phyloP scores from a whole-genome alignment of 1,140 invertebrate species.

The Brachionus paranguensis region DNA sequence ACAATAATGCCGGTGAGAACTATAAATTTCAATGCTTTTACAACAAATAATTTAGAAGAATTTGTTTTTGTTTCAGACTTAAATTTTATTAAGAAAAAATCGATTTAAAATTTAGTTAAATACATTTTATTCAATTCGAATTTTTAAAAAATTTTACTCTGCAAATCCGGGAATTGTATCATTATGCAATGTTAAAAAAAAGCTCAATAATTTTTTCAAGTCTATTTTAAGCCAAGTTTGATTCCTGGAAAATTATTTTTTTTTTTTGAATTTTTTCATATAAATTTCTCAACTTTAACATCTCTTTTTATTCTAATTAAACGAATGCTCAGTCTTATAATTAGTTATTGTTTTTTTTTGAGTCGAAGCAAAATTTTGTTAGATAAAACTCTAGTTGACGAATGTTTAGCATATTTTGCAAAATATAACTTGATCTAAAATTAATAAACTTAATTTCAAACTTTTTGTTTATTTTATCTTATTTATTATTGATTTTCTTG shows the following conservation, averaged over 20 bases:
- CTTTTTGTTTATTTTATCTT: too few species aligned
- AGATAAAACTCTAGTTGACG: too few species aligned
- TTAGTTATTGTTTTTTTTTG: not conserved
- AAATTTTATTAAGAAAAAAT: not conserved
- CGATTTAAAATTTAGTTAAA: not conserved
- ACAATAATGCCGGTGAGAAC: constrained; percentile 30
- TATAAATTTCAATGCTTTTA: constrained; percentile 40
- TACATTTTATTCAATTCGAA: not conserved
- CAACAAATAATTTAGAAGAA: not conserved
- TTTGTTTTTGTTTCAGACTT: not conserved
- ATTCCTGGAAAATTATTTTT: not conserved
- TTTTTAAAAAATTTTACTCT: not conserved
- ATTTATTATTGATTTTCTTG: too few species aligned
- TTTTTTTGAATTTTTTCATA: not conserved
- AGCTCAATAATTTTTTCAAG: not conserved
- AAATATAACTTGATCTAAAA: too few species aligned
- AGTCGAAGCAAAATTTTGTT: not conserved
- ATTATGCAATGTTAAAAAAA: not conserved
- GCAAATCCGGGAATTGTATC: not conserved
- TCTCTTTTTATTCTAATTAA: not conserved
- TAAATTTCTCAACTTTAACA: not conserved
- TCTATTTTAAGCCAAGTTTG: not conserved
- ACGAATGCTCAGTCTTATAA: not conserved
- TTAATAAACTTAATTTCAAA: too few species aligned
- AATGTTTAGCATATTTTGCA: too few species aligned